Conservation (phyloP, 2,888 invertebrate genomes). For the Dasypogon diadema region DNA sequence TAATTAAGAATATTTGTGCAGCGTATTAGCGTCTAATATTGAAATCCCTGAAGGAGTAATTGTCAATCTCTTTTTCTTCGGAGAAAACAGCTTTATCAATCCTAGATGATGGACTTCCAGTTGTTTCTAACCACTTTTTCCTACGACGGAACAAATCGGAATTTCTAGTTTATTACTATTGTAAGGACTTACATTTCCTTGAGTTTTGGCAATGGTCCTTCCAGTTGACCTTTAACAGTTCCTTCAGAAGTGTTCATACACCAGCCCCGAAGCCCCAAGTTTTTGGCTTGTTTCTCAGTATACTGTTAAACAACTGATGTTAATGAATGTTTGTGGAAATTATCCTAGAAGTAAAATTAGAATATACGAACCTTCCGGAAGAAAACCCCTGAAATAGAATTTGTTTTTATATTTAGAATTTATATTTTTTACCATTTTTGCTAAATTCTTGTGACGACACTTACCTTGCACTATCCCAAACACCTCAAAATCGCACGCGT, state of each 20-base stretch:
- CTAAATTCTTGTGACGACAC: no score
- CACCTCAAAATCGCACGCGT: conserved; percentile 62
- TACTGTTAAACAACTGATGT: conserved; percentile 66
- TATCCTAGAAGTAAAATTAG: conserved; percentile 61
- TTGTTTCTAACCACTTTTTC: conserved; percentile 70
- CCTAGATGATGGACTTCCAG: conserved; percentile 80
- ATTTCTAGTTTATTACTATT: conserved; percentile 57
- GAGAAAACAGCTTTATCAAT: conserved; percentile 81
- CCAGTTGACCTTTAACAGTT: conserved; percentile 75
- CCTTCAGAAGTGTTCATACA: conserved; percentile 75
- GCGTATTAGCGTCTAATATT: conserved; percentile 68
- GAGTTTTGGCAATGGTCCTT: conserved; percentile 71
- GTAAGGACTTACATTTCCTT: conserved; percentile 70
- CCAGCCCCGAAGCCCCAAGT: conserved; percentile 75
- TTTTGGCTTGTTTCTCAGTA: conserved; percentile 73
- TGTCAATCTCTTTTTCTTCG: conserved; percentile 73
- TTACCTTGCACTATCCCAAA: conserved; percentile 65
- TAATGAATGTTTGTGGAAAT: conserved; percentile 66
- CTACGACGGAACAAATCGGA: conserved; percentile 59
- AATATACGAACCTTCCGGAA: conserved; percentile 64
- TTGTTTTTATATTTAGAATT: conserved; percentile 4
- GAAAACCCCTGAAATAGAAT: conserved; percentile 62
- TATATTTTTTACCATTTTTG: no score
- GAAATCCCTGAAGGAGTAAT: conserved; percentile 71
- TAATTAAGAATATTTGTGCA: no score